phyloP scores from a whole-genome alignment of 2,888 invertebrate genomes.

The Ennomos fuscantarius region DNA sequence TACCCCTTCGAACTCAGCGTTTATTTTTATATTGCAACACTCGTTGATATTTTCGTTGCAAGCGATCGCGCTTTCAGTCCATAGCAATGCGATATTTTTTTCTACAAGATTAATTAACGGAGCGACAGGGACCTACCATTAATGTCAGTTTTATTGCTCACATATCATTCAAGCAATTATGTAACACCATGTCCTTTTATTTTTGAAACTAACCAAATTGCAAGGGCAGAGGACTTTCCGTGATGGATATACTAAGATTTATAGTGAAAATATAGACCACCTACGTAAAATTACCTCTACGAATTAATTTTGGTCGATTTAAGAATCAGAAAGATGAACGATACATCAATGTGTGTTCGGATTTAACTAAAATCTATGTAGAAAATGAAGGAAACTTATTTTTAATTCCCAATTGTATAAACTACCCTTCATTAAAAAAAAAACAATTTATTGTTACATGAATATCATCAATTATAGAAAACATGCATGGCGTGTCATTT shows the following conservation, averaged over 20 bases:
- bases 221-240: constrained; percentile 21
- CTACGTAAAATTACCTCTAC: too few species aligned
- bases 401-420: too few species aligned
- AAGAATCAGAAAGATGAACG: too few species aligned
- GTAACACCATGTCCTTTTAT: constrained; percentile 43
- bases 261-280: not conserved
- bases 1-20: too few species aligned
- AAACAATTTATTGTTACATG: too few species aligned
- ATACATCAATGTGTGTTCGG: too few species aligned
- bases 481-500: too few species aligned
- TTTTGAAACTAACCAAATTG: constrained; percentile 25
- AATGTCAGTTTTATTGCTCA: constrained; percentile 68
- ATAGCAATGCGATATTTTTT: constrained; percentile 46
- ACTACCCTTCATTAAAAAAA: too few species aligned
- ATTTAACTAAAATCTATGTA: too few species aligned
- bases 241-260: constrained; percentile 9
- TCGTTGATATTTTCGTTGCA: constrained; percentile 4
- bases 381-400: too few species aligned
- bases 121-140: constrained; percentile 55
- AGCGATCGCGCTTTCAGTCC: constrained; percentile 26
- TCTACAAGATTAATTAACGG: constrained; percentile 58
- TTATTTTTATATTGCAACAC: not conserved
- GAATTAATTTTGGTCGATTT: too few species aligned
- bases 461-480: too few species aligned
- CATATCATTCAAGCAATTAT: constrained; percentile 61